Conservation (phyloP, 2,888 invertebrate genomes). For the Eilema griseolum region DNA sequence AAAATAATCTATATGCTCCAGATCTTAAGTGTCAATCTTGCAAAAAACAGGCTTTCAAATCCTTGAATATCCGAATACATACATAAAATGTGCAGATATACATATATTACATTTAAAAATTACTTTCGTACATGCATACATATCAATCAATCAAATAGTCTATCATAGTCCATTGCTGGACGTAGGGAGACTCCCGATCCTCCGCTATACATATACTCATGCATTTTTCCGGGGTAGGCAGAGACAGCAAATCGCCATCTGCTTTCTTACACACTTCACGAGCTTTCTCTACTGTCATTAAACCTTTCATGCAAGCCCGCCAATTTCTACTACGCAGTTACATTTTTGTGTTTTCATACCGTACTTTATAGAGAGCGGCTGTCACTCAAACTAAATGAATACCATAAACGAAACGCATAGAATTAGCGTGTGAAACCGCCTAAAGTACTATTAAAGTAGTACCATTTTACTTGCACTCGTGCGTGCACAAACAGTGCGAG, state of each 20-base stretch:
- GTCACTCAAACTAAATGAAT: too few relatives aligned
- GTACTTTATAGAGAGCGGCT: not conserved
- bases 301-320: constrained; percentile 1
- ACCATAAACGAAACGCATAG: too few relatives aligned
- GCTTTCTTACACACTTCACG: not conserved
- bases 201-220: not conserved
- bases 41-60: not conserved
- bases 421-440: too few relatives aligned
- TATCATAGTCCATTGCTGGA: too few relatives aligned
- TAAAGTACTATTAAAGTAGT: too few relatives aligned
- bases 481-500: too few relatives aligned
- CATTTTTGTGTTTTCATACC: not conserved
- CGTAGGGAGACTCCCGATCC: too few relatives aligned
- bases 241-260: not conserved
- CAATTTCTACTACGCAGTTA: not conserved
- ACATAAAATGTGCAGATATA: not conserved
- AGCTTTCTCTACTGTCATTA: not conserved
- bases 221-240: not conserved
- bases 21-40: constrained; percentile 1
- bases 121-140: not conserved
- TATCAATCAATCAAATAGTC: too few relatives aligned
- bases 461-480: too few relatives aligned
- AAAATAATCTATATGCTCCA: not conserved
- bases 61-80: not conserved
- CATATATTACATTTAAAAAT: not conserved